Evolutionary conservation across 2,113 vertebrate genomes (phyloP).

Genomic region (Columba janthina): DNA sequence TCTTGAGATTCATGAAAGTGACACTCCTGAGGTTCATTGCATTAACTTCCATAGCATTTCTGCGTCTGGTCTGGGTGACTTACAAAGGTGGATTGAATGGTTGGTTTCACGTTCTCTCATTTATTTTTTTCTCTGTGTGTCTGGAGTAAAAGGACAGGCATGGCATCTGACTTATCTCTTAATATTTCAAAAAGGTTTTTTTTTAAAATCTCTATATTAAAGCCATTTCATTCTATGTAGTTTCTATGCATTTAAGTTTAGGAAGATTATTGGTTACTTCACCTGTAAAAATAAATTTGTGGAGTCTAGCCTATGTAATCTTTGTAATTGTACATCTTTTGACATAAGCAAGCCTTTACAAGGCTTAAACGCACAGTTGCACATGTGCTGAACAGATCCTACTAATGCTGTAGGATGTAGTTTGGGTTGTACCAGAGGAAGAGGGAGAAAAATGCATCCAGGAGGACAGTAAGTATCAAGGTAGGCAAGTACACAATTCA

Average conservation of each 20-base stretch:
- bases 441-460: not conserved
- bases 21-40: conserved; percentile 46
- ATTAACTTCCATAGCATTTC: conserved; percentile 24
- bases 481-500: not conserved
- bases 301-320: not conserved
- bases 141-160: not conserved
- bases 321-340: not conserved
- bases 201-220: not conserved
- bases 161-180: not conserved
- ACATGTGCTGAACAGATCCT: not conserved
- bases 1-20: conserved; percentile 58
- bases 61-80: not conserved
- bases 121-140: not conserved
- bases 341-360: not conserved
- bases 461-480: not conserved
- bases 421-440: not conserved
- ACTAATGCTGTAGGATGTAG: not conserved
- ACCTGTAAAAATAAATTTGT: not conserved
- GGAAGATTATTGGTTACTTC: not conserved
- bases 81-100: not conserved
- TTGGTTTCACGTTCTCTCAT: not conserved
- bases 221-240: not conserved
- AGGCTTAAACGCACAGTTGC: not conserved
- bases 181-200: not conserved
- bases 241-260: not conserved